Conservation (phyloP, 2,888 invertebrate species). For the Diplolepis rosae region DNA sequence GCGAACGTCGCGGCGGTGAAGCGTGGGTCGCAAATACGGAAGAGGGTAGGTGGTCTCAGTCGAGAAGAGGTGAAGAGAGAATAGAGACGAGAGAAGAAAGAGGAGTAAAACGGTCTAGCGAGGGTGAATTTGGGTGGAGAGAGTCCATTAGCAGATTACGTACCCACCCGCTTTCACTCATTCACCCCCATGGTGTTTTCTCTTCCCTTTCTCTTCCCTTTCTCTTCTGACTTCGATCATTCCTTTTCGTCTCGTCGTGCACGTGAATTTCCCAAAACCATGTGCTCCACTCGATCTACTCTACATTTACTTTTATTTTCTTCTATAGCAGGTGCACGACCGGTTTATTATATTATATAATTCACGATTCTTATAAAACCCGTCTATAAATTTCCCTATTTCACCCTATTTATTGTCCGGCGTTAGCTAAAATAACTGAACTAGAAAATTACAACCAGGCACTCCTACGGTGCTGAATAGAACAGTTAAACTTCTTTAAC, state of each 20-base stretch:
- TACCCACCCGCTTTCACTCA: slow-evolving; percentile 67
- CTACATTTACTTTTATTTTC: neutral
- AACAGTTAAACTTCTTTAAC: no score
- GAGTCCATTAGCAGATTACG: slow-evolving; percentile 74
- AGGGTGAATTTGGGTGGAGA: slow-evolving; percentile 45
- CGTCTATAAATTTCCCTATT: no score
- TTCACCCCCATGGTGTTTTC: slow-evolving; percentile 67
- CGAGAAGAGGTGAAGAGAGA: slow-evolving; percentile 19
- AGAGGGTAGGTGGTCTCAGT: slow-evolving; percentile 30
- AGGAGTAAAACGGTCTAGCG: slow-evolving; percentile 42
- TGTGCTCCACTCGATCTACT: neutral
- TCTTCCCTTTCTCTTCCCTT: slow-evolving; percentile 58
- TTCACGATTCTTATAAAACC: neutral
- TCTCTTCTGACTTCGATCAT: slow-evolving; percentile 56
- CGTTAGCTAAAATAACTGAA: no score
- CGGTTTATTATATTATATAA: neutral
- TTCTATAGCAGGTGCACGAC: neutral
- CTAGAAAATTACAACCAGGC: no score
- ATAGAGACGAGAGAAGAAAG: slow-evolving; percentile 32
- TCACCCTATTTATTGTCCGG: no score
- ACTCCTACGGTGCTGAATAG: no score
- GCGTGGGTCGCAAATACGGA: slow-evolving; percentile 35
- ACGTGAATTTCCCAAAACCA: slow-evolving; percentile 33
- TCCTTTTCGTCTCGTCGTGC: slow-evolving; percentile 49
- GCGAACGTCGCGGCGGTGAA: slow-evolving; percentile 1